Conservation (phyloP, 2,797 vertebrate species). For the Adrianichthys oophorus region DNA sequence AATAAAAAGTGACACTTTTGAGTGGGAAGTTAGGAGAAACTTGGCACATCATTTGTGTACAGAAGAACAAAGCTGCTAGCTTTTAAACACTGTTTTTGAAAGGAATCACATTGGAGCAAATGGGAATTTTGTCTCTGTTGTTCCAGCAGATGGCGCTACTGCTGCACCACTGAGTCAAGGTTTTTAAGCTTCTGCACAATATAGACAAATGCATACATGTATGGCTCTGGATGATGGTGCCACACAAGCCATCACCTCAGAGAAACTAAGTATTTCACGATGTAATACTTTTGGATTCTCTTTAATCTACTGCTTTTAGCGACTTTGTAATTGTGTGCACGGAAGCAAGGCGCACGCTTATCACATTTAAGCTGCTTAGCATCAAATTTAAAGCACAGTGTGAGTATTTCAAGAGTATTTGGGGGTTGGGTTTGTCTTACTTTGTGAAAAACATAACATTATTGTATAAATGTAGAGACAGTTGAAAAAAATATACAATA, state of each 20-base stretch:
- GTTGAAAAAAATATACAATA: no score
- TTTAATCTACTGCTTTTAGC: slow-evolving; percentile 37
- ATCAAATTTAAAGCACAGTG: slow-evolving; percentile 14
- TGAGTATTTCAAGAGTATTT: slow-evolving; percentile 10
- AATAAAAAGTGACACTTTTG: no score
- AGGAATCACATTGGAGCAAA: no score
- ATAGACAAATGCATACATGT: slow-evolving; percentile 25
- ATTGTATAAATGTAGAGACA: background rate
- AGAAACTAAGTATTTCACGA: slow-evolving; percentile 21
- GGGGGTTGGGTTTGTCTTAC: slow-evolving; percentile 15
- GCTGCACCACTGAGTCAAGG: slow-evolving; percentile 39
- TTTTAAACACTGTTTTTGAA: no score
- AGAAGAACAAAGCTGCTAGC: no score
- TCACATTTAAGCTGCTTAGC: slow-evolving; percentile 41
- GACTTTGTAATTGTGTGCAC: slow-evolving; percentile 30
- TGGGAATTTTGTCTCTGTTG: background rate
- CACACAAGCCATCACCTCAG: background rate
- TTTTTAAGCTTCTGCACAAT: slow-evolving; percentile 27
- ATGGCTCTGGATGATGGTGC: background rate
- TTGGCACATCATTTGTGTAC: no score
- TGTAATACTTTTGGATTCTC: slow-evolving; percentile 19
- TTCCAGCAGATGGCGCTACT: slow-evolving; percentile 68
- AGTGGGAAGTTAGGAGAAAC: no score
- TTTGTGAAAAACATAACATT: slow-evolving; percentile 8
- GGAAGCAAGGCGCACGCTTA: slow-evolving; percentile 21